A percentile compares a stretch with the other conserved stretches of the same genome.
Evolutionary conservation across 2,888 invertebrate genomes (phyloP).

Genomic region (Toxonevra muliebris): DNA sequence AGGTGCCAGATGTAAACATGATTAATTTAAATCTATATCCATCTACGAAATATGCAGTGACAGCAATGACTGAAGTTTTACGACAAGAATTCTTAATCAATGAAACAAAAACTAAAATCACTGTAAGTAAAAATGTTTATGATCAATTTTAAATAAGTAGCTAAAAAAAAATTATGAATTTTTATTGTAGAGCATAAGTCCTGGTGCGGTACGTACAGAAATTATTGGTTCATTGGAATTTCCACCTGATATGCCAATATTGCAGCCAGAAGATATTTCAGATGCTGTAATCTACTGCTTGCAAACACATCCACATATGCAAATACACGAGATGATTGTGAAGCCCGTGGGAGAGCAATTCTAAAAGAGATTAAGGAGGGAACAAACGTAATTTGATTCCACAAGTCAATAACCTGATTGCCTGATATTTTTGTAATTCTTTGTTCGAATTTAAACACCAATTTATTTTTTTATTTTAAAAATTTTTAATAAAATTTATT

Average conservation of each 20-base stretch:
- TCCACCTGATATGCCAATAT: slow-evolving; percentile 33
- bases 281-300: slow-evolving; percentile 55
- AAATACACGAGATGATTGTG: slow-evolving; percentile 53
- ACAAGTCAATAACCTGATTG: too few relatives aligned
- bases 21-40: slow-evolving; percentile 55
- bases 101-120: slow-evolving; percentile 51
- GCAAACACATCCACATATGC: slow-evolving; percentile 54
- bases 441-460: too few relatives aligned
- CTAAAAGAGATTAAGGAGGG: slow-evolving; percentile 32
- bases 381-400: slow-evolving; percentile 21
- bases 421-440: too few relatives aligned
- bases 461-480: too few relatives aligned
- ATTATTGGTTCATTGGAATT: slow-evolving; percentile 37
- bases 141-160: too few relatives aligned
- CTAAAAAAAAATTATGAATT: neutral
- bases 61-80: slow-evolving; percentile 58
- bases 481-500: too few relatives aligned
- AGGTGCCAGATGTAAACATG: slow-evolving; percentile 55
- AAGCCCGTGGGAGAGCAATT: slow-evolving; percentile 52
- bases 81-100: slow-evolving; percentile 58
- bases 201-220: slow-evolving; percentile 55
- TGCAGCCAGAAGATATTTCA: slow-evolving; percentile 52
- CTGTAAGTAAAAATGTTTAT: slow-evolving; percentile 42
- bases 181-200: slow-evolving; percentile 54
- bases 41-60: slow-evolving; percentile 60